Evolutionary conservation across 2,113 vertebrate genomes (phyloP).

Genomic region (Procavia capensis): DNA sequence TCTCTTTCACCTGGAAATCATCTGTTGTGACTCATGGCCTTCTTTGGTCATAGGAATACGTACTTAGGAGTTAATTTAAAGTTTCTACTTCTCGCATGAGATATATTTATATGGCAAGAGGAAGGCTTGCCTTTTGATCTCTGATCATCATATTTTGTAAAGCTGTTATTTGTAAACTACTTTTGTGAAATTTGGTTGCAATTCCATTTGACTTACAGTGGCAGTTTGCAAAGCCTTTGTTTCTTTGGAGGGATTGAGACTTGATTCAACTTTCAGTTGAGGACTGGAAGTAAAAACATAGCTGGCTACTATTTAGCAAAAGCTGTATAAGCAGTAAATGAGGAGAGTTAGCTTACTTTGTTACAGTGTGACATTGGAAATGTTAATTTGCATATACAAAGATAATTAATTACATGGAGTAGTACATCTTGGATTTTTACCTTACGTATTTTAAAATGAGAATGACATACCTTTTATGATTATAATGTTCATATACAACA

Average conservation of each 20-base stretch:
- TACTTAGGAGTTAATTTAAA: constrained; percentile 23
- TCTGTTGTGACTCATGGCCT: constrained; percentile 61
- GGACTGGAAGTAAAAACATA: constrained; percentile 42
- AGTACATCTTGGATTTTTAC: constrained; percentile 38
- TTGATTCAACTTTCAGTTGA: constrained; percentile 50
- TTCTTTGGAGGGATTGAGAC: not conserved
- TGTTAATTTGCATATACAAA: constrained; percentile 24
- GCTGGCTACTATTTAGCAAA: not conserved
- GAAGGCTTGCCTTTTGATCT: not conserved
- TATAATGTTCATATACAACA: constrained; percentile 36
- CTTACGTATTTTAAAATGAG: constrained; percentile 8
- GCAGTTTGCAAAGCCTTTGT: constrained; percentile 16
- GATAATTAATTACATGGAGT: not conserved
- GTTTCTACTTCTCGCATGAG: not conserved
- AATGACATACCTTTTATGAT: not conserved
- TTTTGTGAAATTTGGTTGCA: constrained; percentile 46
- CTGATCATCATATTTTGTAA: constrained; percentile 51
- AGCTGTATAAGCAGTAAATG: not conserved
- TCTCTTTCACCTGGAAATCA: constrained; percentile 73
- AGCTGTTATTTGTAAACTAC: constrained; percentile 39
- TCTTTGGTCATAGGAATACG: constrained; percentile 18
- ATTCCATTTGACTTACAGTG: not conserved
- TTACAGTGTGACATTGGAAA: constrained; percentile 36
- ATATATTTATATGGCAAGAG: constrained; percentile 21
- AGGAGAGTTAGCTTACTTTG: not conserved